Base-by-base conservation (phyloP, 1,140 invertebrate genomes). In the Leptinotarsa lineolata region DNA sequence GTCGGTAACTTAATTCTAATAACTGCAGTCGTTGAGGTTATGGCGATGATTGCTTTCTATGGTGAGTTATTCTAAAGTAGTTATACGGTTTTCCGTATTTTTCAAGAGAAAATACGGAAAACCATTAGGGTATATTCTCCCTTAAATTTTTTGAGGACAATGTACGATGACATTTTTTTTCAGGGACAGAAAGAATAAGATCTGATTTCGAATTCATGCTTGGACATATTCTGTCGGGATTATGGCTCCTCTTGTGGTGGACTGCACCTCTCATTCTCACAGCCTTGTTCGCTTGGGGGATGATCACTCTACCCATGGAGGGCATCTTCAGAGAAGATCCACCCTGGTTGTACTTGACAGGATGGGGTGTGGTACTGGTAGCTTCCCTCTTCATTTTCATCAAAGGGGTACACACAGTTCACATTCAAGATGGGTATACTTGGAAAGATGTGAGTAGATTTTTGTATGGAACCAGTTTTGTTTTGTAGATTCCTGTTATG, bases 181-280 rank as follows among this genome's bases (percentile, higher is more conserved):
- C 71, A 86, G 85, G 85, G 22, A 82, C 84, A n/a, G 81, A 83
- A 73, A 80, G 82, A 54, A 78, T 88, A 13, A 85, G 86, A 78
- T 84, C 84, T 59, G 87, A 88, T 78, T 87, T 88, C 76, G 87
- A 88, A 79, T 88, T 88, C 76, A 86, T 88, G 21, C 78, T 87
- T 2, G 86, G 86, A 1, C 81, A 85, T n/a, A 86, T 83, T 73
- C 74, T 88, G 21, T 85, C 82, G 44, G 81, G 80, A 24, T 69
- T 86, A 63, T 88, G 86, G 85, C 84, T 86, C 64, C 72, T 82
- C 15, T 77, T 87, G 18, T 88, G 86, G 87, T 83, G 84, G 70
- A 73, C 86, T 6, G 81, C 84, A 4, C 87, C 87, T 13, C 68
- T 87, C 24, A 66, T 85, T 15, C 74, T 88, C 18, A 79, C 84